Base-by-base conservation (phyloP, 53 echinoderm and acorn worm genomes). In the Crossaster papposus region DNA sequence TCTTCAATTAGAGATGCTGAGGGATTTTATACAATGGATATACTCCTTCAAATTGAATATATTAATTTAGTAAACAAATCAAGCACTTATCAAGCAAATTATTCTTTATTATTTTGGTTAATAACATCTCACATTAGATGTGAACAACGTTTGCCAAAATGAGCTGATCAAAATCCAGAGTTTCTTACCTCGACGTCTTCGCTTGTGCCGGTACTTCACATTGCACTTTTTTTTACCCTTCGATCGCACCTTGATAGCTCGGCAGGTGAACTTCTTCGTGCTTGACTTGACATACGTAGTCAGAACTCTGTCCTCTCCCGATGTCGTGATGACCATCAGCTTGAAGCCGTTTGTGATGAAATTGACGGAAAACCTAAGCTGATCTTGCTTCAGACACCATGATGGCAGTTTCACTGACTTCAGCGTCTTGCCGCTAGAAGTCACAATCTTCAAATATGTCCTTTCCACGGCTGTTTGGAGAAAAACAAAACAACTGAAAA, bases 301-400 rank as follows among this genome's bases (percentile, higher is more conserved):
- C 24, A 68, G 68, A 4, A 68, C n/a, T 68, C 68, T n/a, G 28
- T 68, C 24, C 68, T 68, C 68, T 68, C 34, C 74, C 2, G 74
- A 74, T 33, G 36, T 17, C 0, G 36, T 74, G 34, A 74, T 74
- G 13, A 74, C 4, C 9, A 74, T 35, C 10, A 74, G 18, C 35
- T 68, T 68, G 68, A 68, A 68, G 68, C 68, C 68, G 68, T 26
- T 68, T n/a, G 68, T 26, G 68, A 28, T 23, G 68, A 68, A 68
- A 68, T 23, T 23, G 9, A 68, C 68, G 24, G 68, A 18, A 11
- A 68, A 68, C 22, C 4, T 68, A 4, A 68, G 68, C 68, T 68
- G 4, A 5, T 0, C 3, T 24, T 28, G 68, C 20, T 0, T 2
- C n/a, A 28, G 11, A 68, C 68, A 68, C 68, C 68, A 68, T 0